Base-by-base conservation (phyloP, 2,888 invertebrate genomes). In the Stegophylla sp. region DNA sequence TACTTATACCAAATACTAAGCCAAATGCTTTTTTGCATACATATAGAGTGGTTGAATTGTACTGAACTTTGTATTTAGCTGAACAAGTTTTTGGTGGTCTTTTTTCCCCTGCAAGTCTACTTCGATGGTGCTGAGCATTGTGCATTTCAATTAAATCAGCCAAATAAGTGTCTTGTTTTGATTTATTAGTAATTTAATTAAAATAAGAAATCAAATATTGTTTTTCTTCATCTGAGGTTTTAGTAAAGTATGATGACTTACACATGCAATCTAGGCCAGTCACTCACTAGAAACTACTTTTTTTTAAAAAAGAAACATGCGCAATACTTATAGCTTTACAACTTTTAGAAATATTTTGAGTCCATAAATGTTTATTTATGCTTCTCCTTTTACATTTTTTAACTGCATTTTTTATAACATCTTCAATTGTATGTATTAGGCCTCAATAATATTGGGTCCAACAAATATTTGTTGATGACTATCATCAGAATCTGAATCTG, bases 11-110 rank as follows among this genome's bases (percentile, higher is more conserved):
- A 66, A 66, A 66, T 41, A 66, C 15, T 20, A 43, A 66, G 10
- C 66, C 17, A 66, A 66, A 66, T 41, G 66, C 66, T 20, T 66
- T 66, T 41, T 41, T 66, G 20, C 66, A 66, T n/a, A 43, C 13
- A 13, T 20, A 41, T 12, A 66, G 17, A 66, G 20, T 41, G 34
- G 28, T 66, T 41, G 41, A 41, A 41, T 41, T 41, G 34, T 41
- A 41, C 7, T 66, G 28, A 41, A 66, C 41, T 41, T 66, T 41
- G 34, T 43, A 66, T n/a, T 66, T 34, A 41, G 41, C 66, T 34
- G 66, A 66, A 66, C 66, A 66, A 41, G 66, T 66, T 41, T 66
- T 66, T n/a, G 34, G 28, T 66, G 66, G 66, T 41, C 66, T 34
- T 17, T 20, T 34, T 7, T 34, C 34, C 7, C 34, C 41, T 41